phyloP scores from a whole-genome alignment of 2,113 vertebrate species.

The Atlantisia rogersi region DNA sequence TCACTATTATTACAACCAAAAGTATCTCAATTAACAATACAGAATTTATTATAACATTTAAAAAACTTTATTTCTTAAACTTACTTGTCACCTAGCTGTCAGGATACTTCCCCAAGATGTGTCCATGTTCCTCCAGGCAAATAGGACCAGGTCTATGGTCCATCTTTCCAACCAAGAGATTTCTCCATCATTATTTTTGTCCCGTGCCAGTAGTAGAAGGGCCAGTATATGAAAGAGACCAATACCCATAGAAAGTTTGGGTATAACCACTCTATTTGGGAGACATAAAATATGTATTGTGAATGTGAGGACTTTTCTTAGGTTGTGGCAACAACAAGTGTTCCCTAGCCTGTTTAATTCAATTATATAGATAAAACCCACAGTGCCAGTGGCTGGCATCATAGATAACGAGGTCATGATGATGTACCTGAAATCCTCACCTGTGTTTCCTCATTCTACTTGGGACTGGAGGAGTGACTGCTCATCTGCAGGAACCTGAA shows the following conservation, averaged over 20 bases:
- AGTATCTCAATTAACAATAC: background rate
- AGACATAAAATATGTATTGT: fast-evolving
- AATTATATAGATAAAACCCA: background rate
- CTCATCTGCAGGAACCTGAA: background rate
- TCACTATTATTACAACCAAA: background rate
- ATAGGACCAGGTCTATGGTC: background rate
- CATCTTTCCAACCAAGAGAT: background rate
- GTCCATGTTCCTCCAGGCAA: background rate
- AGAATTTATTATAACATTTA: background rate
- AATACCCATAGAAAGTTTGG: background rate
- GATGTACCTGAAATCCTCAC: background rate
- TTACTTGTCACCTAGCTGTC: background rate
- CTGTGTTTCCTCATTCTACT: background rate
- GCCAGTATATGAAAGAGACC: background rate
- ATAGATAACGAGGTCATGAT: background rate
- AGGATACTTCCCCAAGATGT: background rate
- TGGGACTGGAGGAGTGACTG: background rate
- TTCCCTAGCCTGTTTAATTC: background rate
- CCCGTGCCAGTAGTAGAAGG: background rate
- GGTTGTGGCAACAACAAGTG: background rate
- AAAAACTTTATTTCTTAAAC: background rate
- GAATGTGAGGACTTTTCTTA: background rate
- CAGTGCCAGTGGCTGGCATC: background rate
- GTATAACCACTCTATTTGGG: background rate
- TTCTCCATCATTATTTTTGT: background rate